Conservation (phyloP, 2,888 invertebrate genomes). For the Tethea ocularis region DNA sequence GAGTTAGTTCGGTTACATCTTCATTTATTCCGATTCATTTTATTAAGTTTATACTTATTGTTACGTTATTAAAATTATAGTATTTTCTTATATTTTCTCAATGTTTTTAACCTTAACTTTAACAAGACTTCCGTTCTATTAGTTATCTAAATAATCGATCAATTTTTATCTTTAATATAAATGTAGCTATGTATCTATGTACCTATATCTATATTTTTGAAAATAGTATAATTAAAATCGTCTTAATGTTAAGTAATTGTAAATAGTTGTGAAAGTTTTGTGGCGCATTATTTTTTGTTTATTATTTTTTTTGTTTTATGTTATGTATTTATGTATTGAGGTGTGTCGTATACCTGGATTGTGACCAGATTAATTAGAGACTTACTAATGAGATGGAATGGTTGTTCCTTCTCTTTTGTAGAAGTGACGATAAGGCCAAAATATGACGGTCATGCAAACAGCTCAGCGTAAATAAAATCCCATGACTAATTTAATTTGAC, state of each 20-base stretch:
- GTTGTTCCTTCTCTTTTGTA: background rate
- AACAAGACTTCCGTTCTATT: slow-evolving; percentile 69
- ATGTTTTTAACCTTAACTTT: slow-evolving; percentile 27
- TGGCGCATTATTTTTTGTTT: slow-evolving; percentile 78
- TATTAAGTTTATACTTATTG: slow-evolving; percentile 46
- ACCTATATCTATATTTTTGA: slow-evolving; percentile 81
- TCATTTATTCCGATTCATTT: slow-evolving; percentile 32
- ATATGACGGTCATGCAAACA: slow-evolving; percentile 21
- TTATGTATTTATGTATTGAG: slow-evolving; percentile 79
- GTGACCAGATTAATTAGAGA: slow-evolving; percentile 49
- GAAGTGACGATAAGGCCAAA: slow-evolving; percentile 26
- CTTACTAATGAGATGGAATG: slow-evolving; percentile 16
- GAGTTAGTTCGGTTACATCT: slow-evolving; percentile 20
- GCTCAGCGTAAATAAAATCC: slow-evolving; percentile 14
- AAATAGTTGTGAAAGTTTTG: slow-evolving; percentile 81
- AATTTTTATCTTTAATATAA: slow-evolving; percentile 70
- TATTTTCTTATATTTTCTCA: slow-evolving; percentile 33
- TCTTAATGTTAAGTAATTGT: slow-evolving; percentile 75
- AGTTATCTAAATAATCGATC: slow-evolving; percentile 64
- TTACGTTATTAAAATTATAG: slow-evolving; percentile 40
- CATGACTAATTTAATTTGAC: slow-evolving; percentile 23
- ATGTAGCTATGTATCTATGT: slow-evolving; percentile 79
- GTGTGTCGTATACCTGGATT: slow-evolving; percentile 57
- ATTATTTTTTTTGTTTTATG: slow-evolving; percentile 71
- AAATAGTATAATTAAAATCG: slow-evolving; percentile 71